phyloP scores from a whole-genome alignment of 1,140 invertebrate species.

The Drosophila funebris region DNA sequence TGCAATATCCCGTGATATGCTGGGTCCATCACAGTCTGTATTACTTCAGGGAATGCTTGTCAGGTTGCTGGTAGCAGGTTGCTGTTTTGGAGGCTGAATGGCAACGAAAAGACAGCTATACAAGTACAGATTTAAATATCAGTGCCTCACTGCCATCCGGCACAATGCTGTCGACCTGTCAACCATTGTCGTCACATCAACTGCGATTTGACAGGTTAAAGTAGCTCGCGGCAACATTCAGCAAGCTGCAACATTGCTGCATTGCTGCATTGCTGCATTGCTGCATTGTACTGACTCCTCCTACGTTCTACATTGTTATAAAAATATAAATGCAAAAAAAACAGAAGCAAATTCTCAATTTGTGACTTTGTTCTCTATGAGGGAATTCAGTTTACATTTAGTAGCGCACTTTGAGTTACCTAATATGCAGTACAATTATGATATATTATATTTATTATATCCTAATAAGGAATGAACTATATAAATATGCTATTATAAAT shows the following conservation, averaged over 20 bases:
- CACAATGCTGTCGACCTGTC: constrained; percentile 14
- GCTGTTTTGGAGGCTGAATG: neutral
- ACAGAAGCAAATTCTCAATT: neutral
- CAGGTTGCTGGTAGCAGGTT: too few relatives aligned
- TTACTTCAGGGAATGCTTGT: neutral
- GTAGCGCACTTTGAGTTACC: too few relatives aligned
- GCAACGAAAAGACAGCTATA: constrained; percentile 37
- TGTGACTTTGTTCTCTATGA: neutral
- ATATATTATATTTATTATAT: too few relatives aligned
- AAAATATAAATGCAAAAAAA: constrained; percentile 2
- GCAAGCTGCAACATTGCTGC: neutral
- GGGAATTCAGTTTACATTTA: too few relatives aligned
- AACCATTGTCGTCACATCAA: constrained; percentile 32
- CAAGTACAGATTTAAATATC: constrained; percentile 34
- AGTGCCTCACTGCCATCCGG: neutral
- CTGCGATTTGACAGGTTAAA: constrained; percentile 51
- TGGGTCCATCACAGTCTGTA: neutral
- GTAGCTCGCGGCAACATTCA: constrained; percentile 36
- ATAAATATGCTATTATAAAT: too few relatives aligned
- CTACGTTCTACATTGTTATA: constrained; percentile 1
- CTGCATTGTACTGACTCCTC: neutral
- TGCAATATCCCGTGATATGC: neutral
- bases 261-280: neutral
- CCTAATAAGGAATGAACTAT: too few relatives aligned
- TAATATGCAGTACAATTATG: too few relatives aligned